Evolutionary conservation across 35 echinoderm and acorn worm genomes (phyloP), one percentile per base, ranked within the genome.

Genomic region (Patiria miniata): DNA sequence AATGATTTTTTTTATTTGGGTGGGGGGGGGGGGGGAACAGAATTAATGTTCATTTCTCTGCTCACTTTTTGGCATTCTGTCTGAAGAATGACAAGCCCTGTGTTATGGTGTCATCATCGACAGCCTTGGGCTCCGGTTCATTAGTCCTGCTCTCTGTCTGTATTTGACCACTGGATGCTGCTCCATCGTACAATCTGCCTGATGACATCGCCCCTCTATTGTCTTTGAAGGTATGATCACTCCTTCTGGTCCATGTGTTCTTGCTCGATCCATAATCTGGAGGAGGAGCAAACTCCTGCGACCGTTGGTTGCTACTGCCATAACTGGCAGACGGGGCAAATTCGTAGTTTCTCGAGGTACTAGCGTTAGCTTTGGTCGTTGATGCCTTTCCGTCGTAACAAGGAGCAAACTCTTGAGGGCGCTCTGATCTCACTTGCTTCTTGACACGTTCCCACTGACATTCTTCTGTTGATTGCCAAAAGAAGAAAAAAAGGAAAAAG

Each of bases 381-480:
- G 9, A 39, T 47, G 55, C 19, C 6, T 19, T 59, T 5, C 59
- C 21, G 1, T 26, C 39, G 77, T 95, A 95, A 19, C 40, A 51
- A 54, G 93, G 93, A 55, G 93, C 93, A 81, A 95, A 95, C 39
- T 95, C 93, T 36, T 80, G 36, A 9, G 81, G 93, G 55, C 89
- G 83, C 44, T 91, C 93, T 18, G 91, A 77, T 78, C 90, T 85
- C 0, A 84, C 55, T 52, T 89, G 91, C 9, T 79, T 42, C 69
- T 84, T 87, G 30, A 65, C 61, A 34, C 85, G 69, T 17, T 87
- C 85, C 93, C 93, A 95, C 18, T 85, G 53, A 51, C 57, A 83
- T 44, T 86, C 79, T 52, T 84, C 86, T 93, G 81, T 29, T 88
- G 15, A 51, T 29, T 16, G 38, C 19, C 32, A 29, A 78, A 23